A percentile compares a stretch with the other conserved stretches of the same genome.
phyloP scores from a whole-genome alignment of 2,113 vertebrate species.

The Mixornis gularis region DNA sequence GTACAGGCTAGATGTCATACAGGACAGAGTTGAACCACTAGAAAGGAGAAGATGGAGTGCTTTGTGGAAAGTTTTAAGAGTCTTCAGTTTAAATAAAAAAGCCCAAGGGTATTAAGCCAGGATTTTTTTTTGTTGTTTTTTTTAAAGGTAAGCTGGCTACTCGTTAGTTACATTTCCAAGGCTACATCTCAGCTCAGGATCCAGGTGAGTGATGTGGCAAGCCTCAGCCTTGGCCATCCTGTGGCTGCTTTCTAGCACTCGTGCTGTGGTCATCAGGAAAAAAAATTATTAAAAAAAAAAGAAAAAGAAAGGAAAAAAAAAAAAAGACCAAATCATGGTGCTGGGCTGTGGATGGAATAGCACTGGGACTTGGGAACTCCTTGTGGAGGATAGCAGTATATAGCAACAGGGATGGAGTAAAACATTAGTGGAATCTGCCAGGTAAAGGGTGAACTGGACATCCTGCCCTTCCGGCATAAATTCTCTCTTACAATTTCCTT shows the following conservation, averaged over 20 bases:
- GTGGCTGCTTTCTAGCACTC: not conserved
- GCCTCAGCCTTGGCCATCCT: not conserved
- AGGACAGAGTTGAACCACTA: not conserved
- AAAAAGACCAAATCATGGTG: fast-evolving
- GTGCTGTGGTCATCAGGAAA: not conserved
- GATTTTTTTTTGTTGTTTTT: not conserved
- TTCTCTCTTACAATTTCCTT: not conserved
- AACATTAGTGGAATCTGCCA: not conserved
- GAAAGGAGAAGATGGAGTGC: not conserved
- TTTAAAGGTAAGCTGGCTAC: not conserved
- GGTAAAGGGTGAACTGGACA: not conserved
- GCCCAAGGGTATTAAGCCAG: not conserved
- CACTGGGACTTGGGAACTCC: not conserved
- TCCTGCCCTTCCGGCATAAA: not conserved
- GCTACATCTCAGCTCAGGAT: not conserved
- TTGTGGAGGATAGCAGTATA: not conserved
- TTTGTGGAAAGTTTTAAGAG: not conserved
- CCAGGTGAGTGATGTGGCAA: not conserved
- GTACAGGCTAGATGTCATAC: not conserved
- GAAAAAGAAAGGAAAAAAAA: not conserved
- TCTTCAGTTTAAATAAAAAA: not conserved
- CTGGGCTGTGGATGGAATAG: not conserved
- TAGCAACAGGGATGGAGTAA: not conserved
- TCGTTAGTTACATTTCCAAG: not conserved
- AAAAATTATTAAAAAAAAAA: not conserved